phyloP scores from a whole-genome alignment of 2,797 vertebrate species.

The Chelidonichthys spinosus region DNA sequence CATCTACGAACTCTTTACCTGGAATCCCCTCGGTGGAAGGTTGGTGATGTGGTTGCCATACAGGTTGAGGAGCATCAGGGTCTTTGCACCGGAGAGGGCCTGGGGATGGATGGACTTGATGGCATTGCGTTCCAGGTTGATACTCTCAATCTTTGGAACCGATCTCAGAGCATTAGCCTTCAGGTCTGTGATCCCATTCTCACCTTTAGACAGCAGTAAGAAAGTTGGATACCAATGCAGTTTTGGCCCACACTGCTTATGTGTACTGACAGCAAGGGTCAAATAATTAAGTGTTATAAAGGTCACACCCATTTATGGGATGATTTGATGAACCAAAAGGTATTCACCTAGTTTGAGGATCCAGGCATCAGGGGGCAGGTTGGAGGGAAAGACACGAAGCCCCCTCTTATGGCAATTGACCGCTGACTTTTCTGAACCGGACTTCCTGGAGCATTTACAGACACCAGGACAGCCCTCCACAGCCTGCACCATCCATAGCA shows the following conservation, averaged over 20 bases:
- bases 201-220: slow-evolving; percentile 66
- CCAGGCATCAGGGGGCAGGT: slow-evolving; percentile 81
- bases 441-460: slow-evolving; percentile 79
- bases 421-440: slow-evolving; percentile 73
- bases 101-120: slow-evolving; percentile 81
- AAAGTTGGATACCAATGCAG: not conserved
- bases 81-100: slow-evolving; percentile 79
- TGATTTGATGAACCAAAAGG: not conserved
- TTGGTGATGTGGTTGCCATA: slow-evolving; percentile 80
- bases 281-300: not conserved
- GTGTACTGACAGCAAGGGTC: not conserved
- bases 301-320: not conserved
- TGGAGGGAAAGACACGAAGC: slow-evolving; percentile 74
- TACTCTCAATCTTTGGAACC: slow-evolving; percentile 78
- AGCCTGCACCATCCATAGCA: slow-evolving; percentile 48
- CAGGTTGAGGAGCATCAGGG: slow-evolving; percentile 83
- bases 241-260: not conserved
- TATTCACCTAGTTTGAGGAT: slow-evolving; percentile 82
- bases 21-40: slow-evolving; percentile 76
- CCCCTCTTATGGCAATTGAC: slow-evolving; percentile 83
- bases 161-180: slow-evolving; percentile 71
- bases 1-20: slow-evolving; percentile 51
- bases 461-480: slow-evolving; percentile 70
- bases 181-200: slow-evolving; percentile 80
- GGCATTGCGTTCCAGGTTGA: slow-evolving; percentile 83